Base-by-base conservation (phyloP, 2,888 invertebrate species). In the Petrophora chlorosata region DNA sequence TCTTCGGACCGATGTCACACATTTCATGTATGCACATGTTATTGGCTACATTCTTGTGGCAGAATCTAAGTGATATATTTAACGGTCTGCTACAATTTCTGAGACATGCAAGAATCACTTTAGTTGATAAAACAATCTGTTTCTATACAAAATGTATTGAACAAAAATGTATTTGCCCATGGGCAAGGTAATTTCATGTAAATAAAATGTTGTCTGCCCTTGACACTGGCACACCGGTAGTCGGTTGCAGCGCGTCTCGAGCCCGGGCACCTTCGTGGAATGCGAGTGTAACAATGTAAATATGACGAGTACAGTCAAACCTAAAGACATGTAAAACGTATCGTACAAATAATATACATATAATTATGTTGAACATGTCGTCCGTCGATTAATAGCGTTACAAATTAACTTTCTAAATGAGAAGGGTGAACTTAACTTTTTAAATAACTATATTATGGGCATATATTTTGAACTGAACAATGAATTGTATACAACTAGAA, bases 401-500 rank as follows among this genome's bases (percentile, higher is more conserved):
- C 67, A 68, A 75, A 74, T 53, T 70, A 73, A 73, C 64, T 65
- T 73, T 66, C 65, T 79, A 80, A 72, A 70, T 79, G 77, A 82
- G 76, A 79, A 60, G 73, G 73, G 68, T 75, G 76, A 74, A 64
- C 70, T 79, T 76, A 76, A 56, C 45, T 57, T 57, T 67, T 75
- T 75, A 71, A 72, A 75, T 71, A 76, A 70, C 70, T 75, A 74
- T 66, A 62, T 62, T 59, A 68, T 60, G 57, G 59, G 58, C 56
- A 63, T 62, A 73, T 68, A 65, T 66, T 71, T 77, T 77, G 70
- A 79, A 79, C 73, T 79, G 73, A 71, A 73, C 61, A 61, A 73
- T 66, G 64, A 61, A 51, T 61, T 60, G 59, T 57, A 50, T 56
- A 58, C 49, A 41, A 39, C 53, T 59, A 55, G 23, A 17, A 19